These are phyloP conservation scores for Labroides dimidiatus DNA, from an alignment of 2,797 vertebrate genomes.

Conservation along the genomic window DNA sequence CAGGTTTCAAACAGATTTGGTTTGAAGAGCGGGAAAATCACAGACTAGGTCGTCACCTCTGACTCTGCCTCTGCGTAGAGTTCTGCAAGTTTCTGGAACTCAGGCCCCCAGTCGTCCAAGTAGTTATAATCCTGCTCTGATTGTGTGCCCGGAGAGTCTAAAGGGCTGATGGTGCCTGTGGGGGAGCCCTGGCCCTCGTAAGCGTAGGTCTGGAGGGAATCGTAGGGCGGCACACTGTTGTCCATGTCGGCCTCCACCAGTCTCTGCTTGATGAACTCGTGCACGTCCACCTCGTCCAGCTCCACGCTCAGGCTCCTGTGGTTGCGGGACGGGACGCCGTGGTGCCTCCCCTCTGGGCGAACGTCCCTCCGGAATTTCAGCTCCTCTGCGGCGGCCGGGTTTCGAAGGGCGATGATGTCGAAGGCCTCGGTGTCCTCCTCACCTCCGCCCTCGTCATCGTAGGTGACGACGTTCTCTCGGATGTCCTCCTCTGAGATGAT, in stretches of 20 bases:
- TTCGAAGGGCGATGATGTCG: slow-evolving; percentile 95
- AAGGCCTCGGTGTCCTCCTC: slow-evolving; percentile 99
- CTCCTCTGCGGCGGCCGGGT: slow-evolving; percentile 94
- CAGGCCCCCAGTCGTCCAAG: slow-evolving; percentile 95
- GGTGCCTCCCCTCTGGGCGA: slow-evolving; percentile 84
- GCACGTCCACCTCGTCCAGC: slow-evolving; percentile 89
- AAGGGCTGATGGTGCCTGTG: slow-evolving; percentile 92
- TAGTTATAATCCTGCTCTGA: slow-evolving; percentile 95
- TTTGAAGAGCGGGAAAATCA: slow-evolving; percentile 55
- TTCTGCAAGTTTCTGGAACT: slow-evolving; percentile 96
- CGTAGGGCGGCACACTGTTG: slow-evolving; percentile 92
- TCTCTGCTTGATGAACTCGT: slow-evolving; percentile 92
- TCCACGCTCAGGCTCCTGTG: slow-evolving; percentile 79
- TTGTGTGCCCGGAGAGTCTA: slow-evolving; percentile 90
- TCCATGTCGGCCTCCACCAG: slow-evolving; percentile 93
- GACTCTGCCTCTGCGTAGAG: slow-evolving; percentile 92
- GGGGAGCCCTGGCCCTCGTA: slow-evolving; percentile 96
- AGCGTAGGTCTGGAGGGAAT: slow-evolving; percentile 97
- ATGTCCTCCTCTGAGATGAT: slow-evolving; percentile 98
- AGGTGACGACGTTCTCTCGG: slow-evolving; percentile 96
- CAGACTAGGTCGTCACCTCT: slow-evolving; percentile 90
- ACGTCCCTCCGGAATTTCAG: slow-evolving; percentile 93
- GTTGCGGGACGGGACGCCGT: slow-evolving; percentile 75
- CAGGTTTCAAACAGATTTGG: slow-evolving; percentile 65
- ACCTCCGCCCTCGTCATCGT: slow-evolving; percentile 96